phyloP scores from a whole-genome alignment of 1,140 invertebrate species.

The Trichonephila clavipes region DNA sequence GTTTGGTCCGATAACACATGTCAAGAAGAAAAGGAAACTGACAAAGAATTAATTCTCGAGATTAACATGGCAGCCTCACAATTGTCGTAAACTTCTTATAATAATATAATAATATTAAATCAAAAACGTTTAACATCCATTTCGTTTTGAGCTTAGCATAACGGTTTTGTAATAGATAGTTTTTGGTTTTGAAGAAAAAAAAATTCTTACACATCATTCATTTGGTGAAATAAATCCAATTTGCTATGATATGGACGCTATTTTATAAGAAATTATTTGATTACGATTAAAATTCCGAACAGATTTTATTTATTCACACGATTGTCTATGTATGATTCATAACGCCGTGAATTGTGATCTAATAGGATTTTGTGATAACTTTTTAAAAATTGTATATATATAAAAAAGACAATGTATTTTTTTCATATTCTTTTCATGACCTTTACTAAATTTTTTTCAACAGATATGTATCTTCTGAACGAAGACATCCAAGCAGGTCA shows the following conservation, averaged over 20 bases:
- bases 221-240: too few species aligned
- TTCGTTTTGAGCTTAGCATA: slow-evolving; percentile 16
- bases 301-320: too few species aligned
- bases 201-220: background rate
- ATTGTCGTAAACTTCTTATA: too few species aligned
- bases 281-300: too few species aligned
- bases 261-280: too few species aligned
- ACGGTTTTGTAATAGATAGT: background rate
- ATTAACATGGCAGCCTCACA: too few species aligned
- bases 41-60: too few species aligned
- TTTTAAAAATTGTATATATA: background rate
- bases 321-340: background rate
- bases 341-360: background rate
- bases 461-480: slow-evolving; percentile 61
- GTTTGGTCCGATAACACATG: too few species aligned
- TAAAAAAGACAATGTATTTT: background rate
- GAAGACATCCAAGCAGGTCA: slow-evolving; percentile 66
- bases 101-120: background rate
- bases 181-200: background rate
- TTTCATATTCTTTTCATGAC: background rate
- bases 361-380: slow-evolving; percentile 1
- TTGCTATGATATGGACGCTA: too few species aligned
- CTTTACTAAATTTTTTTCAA: slow-evolving; percentile 60
- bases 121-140: background rate
- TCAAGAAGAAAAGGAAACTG: too few species aligned